phyloP scores from a whole-genome alignment of 2,888 invertebrate species.

The Priapulus caudatus region DNA sequence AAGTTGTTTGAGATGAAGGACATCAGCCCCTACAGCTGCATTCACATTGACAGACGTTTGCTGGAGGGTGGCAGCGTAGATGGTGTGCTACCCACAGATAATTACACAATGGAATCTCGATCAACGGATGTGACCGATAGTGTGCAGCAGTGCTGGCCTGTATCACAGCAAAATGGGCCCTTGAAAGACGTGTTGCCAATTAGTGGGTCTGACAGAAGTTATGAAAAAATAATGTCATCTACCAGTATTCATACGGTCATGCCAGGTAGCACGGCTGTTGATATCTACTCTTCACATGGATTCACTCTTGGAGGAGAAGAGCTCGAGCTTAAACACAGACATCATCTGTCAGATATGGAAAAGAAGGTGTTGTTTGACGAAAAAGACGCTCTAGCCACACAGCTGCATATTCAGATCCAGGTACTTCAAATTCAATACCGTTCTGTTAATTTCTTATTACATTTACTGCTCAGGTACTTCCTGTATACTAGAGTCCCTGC shows the following conservation, averaged over 20 bases:
- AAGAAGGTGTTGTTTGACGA: conserved; percentile 52
- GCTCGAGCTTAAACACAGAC: no score
- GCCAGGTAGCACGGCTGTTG: not conserved
- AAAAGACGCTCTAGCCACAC: conserved; percentile 59
- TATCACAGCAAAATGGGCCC: no score
- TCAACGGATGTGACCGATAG: no score
- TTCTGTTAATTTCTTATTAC: no score
- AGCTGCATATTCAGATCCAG: conserved; percentile 73
- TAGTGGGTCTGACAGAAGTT: not conserved
- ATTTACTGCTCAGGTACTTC: no score
- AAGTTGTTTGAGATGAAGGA: not conserved
- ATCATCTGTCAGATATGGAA: conserved; percentile 42
- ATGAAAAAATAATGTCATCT: not conserved
- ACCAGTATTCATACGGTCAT: not conserved
- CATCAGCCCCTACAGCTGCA: not conserved
- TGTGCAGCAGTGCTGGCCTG: no score
- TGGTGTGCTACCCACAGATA: not conserved
- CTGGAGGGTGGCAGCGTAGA: not conserved
- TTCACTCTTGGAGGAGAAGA: no score
- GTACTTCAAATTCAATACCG: no score
- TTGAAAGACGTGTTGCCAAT: not conserved
- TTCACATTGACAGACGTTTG: not conserved
- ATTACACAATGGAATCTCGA: no score
- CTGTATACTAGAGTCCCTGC: conserved; percentile 7
- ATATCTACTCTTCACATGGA: not conserved